Base-by-base conservation (phyloP, 2,797 vertebrate genomes). In the Muscicapa comitata region DNA sequence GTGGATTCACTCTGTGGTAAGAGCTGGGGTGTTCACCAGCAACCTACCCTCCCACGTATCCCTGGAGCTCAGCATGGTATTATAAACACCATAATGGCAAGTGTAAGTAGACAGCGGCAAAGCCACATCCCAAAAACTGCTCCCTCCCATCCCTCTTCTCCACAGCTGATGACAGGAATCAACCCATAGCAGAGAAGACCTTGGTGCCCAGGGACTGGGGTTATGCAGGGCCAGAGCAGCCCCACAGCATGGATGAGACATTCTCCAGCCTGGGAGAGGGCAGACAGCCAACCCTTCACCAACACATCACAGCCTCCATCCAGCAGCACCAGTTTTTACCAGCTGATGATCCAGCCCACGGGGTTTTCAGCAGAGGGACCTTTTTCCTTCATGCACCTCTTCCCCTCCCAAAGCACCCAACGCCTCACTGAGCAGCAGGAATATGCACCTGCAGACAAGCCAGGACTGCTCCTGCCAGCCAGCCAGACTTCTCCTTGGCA, bases 381-480 rank as follows among this genome's bases (percentile, higher is more conserved):
- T 86, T 68, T 90, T 20, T 23, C 48, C 26, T 71, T 74, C 35
- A 0, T 42, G 57, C 20, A 55, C 85, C 58, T 84, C 88, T 26
- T 65, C 57, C 48, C n/a, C n/a, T 86, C 42, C 50, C 1, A 1
- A 40, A 26, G 61, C 67, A 79, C 72, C 26, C 78, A 42, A n/a
- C 4, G 3, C 45, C 72, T 93, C 10, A 0, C 67, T n/a, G 72
- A 85, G 89, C 91, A 79, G 86, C 59, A 91, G 84, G 71, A 87
- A 71, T 45, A 93, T 17, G 5, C 67, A 94, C 95, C 96, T 94
- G 91, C 93, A 78, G 70, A 86, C 93, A 93, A 86, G 93, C 54
- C 94, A 88, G 91, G 88, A 86, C 95, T 90, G 29, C 78, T 96
- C 68, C 87, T 71, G 75, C 74, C 58, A 50, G 40, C 77, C 80